phyloP scores from a whole-genome alignment of 2,797 vertebrate species.

The Sebastiscus albofasciatus region DNA sequence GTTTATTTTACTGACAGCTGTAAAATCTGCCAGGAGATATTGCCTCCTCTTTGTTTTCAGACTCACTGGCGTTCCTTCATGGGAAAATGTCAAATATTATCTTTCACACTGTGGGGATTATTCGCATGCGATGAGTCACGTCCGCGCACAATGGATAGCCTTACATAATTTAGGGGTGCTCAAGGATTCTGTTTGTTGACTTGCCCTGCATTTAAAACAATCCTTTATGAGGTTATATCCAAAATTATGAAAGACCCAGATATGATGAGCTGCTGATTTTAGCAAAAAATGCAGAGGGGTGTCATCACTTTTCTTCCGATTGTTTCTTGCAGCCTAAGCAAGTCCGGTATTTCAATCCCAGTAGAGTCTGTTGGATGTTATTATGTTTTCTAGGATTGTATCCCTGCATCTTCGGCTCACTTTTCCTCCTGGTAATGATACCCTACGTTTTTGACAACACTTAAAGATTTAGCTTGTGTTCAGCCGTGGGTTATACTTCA shows the following conservation, averaged over 20 bases:
- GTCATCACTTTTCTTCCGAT: conserved; percentile 45
- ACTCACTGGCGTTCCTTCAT: conserved; percentile 38
- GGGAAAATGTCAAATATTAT: conserved; percentile 58
- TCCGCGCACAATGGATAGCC: conserved; percentile 23
- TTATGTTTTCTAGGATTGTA: neutral
- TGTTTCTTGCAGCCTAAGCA: conserved; percentile 35
- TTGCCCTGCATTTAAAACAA: conserved; percentile 18
- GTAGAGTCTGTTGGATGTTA: neutral
- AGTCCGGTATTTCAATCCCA: neutral
- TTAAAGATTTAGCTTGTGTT: conserved; percentile 7
- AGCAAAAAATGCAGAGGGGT: conserved; percentile 12
- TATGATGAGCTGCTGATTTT: conserved; percentile 36
- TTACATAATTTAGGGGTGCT: conserved; percentile 45
- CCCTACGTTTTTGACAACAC: neutral
- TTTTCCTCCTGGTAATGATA: neutral
- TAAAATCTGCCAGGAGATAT: conserved; percentile 44
- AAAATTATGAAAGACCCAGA: conserved; percentile 25
- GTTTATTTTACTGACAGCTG: conserved; percentile 49
- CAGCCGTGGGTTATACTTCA: conserved; percentile 19
- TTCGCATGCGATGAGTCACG: conserved; percentile 39
- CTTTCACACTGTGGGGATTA: conserved; percentile 37
- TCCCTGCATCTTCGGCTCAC: neutral
- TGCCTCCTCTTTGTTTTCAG: conserved; percentile 39
- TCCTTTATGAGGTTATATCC: conserved; percentile 25
- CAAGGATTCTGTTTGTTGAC: conserved; percentile 30